phyloP scores from a whole-genome alignment of 1,140 invertebrate species.

The Hesperophylax magnus region DNA sequence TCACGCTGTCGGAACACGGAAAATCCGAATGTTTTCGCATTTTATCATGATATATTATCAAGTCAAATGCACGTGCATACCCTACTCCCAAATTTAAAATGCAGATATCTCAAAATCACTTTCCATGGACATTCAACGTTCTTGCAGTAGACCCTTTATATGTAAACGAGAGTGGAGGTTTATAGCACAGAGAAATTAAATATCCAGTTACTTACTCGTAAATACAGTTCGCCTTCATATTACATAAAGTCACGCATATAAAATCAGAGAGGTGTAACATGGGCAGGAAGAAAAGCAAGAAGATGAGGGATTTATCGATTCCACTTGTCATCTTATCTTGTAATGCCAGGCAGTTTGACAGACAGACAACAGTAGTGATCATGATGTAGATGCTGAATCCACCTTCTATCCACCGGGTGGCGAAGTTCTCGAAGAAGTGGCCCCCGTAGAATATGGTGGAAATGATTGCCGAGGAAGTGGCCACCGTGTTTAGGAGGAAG shows the following conservation, averaged over 20 bases:
- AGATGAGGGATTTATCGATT: not conserved
- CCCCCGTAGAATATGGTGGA: not conserved
- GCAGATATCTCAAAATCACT: no score
- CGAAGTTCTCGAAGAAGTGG: constrained; percentile 21
- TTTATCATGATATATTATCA: no score
- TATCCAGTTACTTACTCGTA: not conserved
- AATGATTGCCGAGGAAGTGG: not conserved
- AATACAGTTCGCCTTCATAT: constrained; percentile 13
- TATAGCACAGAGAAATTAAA: no score
- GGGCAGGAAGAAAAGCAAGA: not conserved
- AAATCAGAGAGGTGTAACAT: constrained; percentile 7
- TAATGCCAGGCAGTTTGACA: not conserved
- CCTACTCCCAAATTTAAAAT: no score
- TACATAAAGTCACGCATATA: not conserved
- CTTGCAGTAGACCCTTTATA: no score
- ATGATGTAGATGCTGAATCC: not conserved
- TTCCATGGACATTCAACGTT: no score
- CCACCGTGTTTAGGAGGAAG: not conserved
- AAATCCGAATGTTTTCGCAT: no score
- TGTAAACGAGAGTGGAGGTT: no score
- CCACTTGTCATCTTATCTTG: not conserved
- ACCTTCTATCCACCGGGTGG: constrained; percentile 3
- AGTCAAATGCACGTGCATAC: no score
- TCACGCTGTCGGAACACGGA: no score
- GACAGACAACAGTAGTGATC: not conserved